Conservation (phyloP, 2,113 vertebrate species). For the Amblyornis subalaris region DNA sequence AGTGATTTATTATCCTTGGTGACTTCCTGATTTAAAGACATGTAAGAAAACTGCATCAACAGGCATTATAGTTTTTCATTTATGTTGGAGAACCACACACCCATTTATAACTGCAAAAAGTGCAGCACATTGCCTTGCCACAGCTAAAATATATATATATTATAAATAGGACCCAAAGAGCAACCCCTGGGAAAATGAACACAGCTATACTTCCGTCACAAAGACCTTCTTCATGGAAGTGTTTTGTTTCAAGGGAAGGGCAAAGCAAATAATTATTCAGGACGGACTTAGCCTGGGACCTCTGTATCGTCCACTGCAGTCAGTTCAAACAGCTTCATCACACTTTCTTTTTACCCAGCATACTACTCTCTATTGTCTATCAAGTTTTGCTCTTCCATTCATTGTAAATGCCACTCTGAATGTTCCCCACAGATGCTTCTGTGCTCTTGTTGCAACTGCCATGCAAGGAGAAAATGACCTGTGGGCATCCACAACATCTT, state of each 20-base stretch:
- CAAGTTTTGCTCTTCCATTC: not conserved
- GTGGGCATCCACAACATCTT: not conserved
- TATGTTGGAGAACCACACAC: not conserved
- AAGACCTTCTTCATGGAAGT: not conserved
- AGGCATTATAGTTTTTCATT: not conserved
- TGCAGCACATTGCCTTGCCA: not conserved
- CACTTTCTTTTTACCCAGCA: not conserved
- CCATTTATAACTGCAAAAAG: not conserved
- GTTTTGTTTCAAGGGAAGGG: not conserved
- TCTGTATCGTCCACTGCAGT: not conserved
- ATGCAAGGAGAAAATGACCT: not conserved
- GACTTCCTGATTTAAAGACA: not conserved
- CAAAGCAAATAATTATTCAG: not conserved
- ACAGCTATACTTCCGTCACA: not conserved
- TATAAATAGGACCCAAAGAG: not conserved
- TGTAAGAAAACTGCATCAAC: not conserved
- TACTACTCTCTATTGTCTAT: not conserved
- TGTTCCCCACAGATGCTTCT: not conserved
- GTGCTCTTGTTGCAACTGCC: not conserved
- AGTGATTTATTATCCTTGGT: not conserved
- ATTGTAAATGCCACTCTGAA: not conserved
- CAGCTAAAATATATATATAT: not conserved
- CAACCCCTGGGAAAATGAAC: not conserved
- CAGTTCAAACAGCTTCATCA: not conserved
- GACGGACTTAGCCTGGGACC: not conserved